Conservation (phyloP, 2,113 vertebrate genomes). For the Zosterops pallidus region DNA sequence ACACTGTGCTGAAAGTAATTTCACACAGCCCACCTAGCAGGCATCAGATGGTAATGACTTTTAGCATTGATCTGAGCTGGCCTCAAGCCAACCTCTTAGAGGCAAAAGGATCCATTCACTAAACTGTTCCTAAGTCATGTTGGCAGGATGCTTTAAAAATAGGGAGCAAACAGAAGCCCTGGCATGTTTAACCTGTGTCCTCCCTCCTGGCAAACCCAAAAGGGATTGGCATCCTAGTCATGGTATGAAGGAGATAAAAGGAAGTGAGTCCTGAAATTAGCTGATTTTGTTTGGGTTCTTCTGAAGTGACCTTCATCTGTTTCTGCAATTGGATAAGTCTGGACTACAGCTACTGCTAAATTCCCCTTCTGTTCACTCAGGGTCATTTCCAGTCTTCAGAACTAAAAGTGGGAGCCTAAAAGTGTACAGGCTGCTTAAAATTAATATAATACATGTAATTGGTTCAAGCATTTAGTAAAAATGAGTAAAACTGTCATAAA, state of each 20-base stretch:
- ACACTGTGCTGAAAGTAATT: conserved; percentile 28
- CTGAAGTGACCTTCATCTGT: neutral
- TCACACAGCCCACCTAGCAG: conserved; percentile 31
- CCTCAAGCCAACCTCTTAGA: conserved; percentile 1
- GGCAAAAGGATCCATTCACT: neutral
- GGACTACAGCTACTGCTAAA: neutral
- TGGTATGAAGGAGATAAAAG: neutral
- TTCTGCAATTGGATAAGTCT: neutral
- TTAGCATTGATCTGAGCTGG: conserved; percentile 37
- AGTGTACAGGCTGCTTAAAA: neutral
- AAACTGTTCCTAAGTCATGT: neutral
- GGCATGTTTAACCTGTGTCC: neutral
- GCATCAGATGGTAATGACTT: conserved; percentile 36
- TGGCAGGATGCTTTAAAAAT: neutral
- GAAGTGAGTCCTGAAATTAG: conserved; percentile 7
- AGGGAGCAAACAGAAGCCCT: neutral
- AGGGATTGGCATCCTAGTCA: neutral
- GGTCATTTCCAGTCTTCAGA: neutral
- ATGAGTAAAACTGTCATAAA: neutral
- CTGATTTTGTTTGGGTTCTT: conserved; percentile 6
- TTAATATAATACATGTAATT: neutral
- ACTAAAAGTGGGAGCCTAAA: neutral
- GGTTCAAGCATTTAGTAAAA: neutral
- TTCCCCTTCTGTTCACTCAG: neutral
- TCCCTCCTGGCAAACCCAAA: neutral